Base-by-base conservation (phyloP, 2,888 invertebrate genomes). In the Caenorhabditis sulstoni region DNA sequence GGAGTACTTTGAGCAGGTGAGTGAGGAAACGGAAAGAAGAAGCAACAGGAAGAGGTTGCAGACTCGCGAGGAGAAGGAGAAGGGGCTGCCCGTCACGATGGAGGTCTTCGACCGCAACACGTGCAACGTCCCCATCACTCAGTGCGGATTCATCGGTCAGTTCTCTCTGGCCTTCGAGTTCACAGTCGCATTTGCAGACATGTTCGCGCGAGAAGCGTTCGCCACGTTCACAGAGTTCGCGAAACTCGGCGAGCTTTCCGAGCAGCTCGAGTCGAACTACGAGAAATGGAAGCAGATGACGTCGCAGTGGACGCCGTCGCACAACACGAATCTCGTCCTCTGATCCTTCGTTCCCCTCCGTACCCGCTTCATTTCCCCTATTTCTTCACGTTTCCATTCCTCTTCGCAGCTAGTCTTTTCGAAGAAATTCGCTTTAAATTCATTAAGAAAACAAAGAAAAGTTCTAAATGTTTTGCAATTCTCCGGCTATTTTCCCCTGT, bases 141-240 rank as follows among this genome's bases (percentile, higher is more conserved):
- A 98, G 92, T 95, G 96, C 88, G 96, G 96, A 71, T 84, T 84
- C 44, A 82, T 84, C 9, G 84, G 84, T 84, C 18, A 59, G 73
- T 49, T 67, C 5, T n/a, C 5, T 41, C n/a, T n/a, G n/a, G n/a
- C n/a, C n/a, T n/a, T n/a, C n/a, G n/a, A n/a, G n/a, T n/a, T n/a
- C n/a, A 39, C 29, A 11, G 1, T 5, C 12, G 5, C 23, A 22
- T 61, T 82, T 29, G 12, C 74, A 81, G 98, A 98, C 91, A 96
- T 95, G 92, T 98, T 98, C 90, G 96, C 97, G 88, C 95, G 95
- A 87, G 96, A 96, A 90, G 96, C 98, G 95, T 95, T 97, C 92
- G 96, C 96, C 90, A 95, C 96, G 37, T 98, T 97, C 96, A 94
- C 96, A 90, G 94, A 88, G 37, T 90, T 89, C 82, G 88, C 89